Evolutionary conservation across 2,888 invertebrate species (phyloP), one percentile per base, ranked within the genome.

Genomic region (Hirtodrosophila alboralis): DNA sequence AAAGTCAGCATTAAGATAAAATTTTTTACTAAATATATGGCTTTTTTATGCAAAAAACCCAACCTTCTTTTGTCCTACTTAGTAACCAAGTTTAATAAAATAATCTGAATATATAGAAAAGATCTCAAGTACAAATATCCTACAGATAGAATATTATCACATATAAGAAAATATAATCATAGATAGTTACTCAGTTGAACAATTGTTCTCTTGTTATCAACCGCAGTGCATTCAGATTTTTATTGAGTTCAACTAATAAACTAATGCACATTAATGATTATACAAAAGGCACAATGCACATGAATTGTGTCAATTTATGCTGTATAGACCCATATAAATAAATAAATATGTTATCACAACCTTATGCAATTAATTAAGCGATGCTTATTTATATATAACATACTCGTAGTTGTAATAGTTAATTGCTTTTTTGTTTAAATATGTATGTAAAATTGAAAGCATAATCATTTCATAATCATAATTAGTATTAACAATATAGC

Each of bases 191-290:
- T 45, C 31, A 48, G 6, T 23, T 52, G 10, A 5, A 27, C 36
- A 49, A 67, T 63, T 73, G 51, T 56, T 38, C 40, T 5, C 27
- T 52, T 18, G 23, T 38, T 62, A 18, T 40, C 30, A 1, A 23
- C 30, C 30, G 31, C 9, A 14, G 10, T 49, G 57, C 45, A 48
- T 33, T 68, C 41, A 12, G 2, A 27, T 4, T 31, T 41, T 67
- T 45, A 64, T 61, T 64, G 45, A 53, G 26, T 27, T 57, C 18
- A 57, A 38, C 28, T 56, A 62, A 52, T 27, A 9, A 51, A 41
- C 34, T 53, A 71, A 83, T 71, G 72, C 68, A 66, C 57, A 53
- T 64, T 65, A 83, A 79, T 75, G n/a, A 27, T 4, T 21, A 34
- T 4, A 80, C 64, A 84, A 72, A 41, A 40, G 51, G 33, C 18